Conservation (phyloP, 2,888 invertebrate species). For the Nomada fabriciana region DNA sequence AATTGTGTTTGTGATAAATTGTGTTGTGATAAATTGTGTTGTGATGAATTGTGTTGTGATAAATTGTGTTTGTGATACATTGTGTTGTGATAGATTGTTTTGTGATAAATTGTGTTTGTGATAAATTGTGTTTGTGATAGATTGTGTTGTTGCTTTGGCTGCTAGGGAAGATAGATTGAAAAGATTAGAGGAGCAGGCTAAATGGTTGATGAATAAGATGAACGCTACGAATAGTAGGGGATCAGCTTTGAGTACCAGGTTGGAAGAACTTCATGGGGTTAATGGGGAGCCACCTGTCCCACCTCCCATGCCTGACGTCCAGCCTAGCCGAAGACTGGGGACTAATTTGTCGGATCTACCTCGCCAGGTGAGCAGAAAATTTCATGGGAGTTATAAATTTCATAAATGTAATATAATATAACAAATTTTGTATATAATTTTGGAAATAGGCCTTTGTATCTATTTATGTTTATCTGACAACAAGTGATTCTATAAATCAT, state of each 20-base stretch:
- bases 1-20: too few species aligned
- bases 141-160: too few species aligned
- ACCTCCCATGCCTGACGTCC: constrained; percentile 81
- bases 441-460: too few species aligned
- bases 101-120: too few species aligned
- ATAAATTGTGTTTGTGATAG: too few species aligned
- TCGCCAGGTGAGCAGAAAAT: constrained; percentile 55
- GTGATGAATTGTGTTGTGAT: too few species aligned
- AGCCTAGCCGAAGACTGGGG: constrained; percentile 76
- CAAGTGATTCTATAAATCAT: too few species aligned
- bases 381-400: not conserved
- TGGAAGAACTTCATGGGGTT: constrained; percentile 91
- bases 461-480: too few species aligned
- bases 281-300: constrained; percentile 85
- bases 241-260: constrained; percentile 89
- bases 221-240: constrained; percentile 90
- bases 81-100: too few species aligned
- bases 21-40: too few species aligned
- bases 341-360: constrained; percentile 63
- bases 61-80: too few species aligned
- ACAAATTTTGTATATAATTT: not conserved
- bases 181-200: constrained; percentile 92
- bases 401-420: not conserved
- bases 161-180: constrained; percentile 89
- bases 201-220: constrained; percentile 91